Evolutionary conservation across 2,113 vertebrate species (phyloP).

Genomic region (Morone saxatilis): DNA sequence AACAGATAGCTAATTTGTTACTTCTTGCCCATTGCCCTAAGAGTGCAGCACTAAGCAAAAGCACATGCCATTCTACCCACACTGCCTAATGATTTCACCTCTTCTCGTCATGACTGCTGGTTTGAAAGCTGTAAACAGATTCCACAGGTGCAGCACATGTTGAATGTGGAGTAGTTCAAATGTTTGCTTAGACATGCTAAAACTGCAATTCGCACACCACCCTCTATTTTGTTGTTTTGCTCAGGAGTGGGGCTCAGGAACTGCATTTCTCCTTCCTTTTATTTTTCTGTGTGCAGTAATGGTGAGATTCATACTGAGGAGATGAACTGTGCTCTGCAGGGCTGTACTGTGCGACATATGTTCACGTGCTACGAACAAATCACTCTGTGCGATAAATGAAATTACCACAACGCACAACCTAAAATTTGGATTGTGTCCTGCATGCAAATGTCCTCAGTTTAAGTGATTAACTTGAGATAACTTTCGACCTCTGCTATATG

Average conservation of each 20-base stretch:
- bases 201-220: constrained; percentile 54
- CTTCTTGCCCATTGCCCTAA: constrained; percentile 33
- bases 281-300: constrained; percentile 4
- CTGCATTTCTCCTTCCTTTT: background rate
- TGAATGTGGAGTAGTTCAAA: constrained; percentile 32
- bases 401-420: no score
- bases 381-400: no score
- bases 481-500: no score
- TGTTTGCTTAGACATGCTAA: constrained; percentile 35
- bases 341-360: no score
- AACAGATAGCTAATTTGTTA: constrained; percentile 50
- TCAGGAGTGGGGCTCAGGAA: constrained; percentile 26
- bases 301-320: constrained; percentile 14
- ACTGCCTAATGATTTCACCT: constrained; percentile 49
- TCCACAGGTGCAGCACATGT: constrained; percentile 55
- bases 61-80: constrained; percentile 26
- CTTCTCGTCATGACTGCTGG: constrained; percentile 9
- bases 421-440: no score
- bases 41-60: constrained; percentile 38
- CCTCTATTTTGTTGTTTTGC: constrained; percentile 41
- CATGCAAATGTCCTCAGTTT: no score
- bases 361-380: no score
- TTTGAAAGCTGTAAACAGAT: constrained; percentile 44
- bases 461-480: no score
- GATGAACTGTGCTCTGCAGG: background rate